Percentiles rank a stretch among this genome's conserved stretches.
phyloP scores from a whole-genome alignment of 2,113 vertebrate genomes.

The Balaeniceps rex region DNA sequence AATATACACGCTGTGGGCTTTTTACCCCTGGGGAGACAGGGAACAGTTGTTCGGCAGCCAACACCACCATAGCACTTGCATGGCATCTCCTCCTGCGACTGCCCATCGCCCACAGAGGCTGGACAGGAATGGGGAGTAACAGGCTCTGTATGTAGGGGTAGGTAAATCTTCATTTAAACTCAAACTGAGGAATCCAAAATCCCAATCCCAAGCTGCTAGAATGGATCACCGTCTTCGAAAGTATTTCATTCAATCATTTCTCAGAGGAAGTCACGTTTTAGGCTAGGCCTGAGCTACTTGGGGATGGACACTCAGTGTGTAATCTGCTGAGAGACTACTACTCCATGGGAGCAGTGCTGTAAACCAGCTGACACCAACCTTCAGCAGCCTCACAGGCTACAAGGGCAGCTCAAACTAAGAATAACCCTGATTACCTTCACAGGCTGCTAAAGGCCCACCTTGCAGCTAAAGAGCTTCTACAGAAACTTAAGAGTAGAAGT shows the following conservation, averaged over 20 bases:
- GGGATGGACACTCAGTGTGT: not conserved
- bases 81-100: accelerated
- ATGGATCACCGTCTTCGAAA: not conserved
- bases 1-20: not conserved
- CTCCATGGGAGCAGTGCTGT: not conserved
- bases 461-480: not conserved
- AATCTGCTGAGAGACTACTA: not conserved
- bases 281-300: not conserved
- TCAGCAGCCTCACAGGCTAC: not conserved
- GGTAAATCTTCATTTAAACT: not conserved
- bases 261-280: not conserved
- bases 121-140: not conserved
- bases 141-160: not conserved
- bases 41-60: not conserved
- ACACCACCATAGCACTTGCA: not conserved
- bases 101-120: accelerated
- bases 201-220: not conserved
- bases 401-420: not conserved
- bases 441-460: not conserved
- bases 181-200: not conserved
- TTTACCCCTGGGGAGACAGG: not conserved
- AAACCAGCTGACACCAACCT: not conserved
- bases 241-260: not conserved
- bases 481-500: not conserved
- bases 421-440: not conserved